phyloP scores from a whole-genome alignment of 2,888 invertebrate species.

The Euplexia lucipara region DNA sequence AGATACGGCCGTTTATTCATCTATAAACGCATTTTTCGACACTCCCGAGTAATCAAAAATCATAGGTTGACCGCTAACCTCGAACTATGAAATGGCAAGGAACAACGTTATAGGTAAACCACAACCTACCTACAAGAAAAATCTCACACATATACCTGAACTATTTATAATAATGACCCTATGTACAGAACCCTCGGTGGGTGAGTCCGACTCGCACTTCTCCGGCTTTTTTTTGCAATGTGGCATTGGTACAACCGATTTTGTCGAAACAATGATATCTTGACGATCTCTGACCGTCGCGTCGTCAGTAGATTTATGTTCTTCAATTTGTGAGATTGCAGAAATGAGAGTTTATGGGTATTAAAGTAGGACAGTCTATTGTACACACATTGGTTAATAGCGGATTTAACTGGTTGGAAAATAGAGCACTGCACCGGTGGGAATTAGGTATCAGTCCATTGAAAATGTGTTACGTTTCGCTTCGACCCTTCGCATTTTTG shows the following conservation, averaged over 20 bases:
- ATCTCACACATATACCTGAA: too few species aligned
- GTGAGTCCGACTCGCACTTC: too few species aligned
- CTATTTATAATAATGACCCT: too few species aligned
- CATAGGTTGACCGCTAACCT: too few species aligned
- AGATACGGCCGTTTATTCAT: too few species aligned
- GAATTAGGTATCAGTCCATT: slow-evolving; percentile 19
- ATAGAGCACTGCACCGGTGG: slow-evolving; percentile 2
- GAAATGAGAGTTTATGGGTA: not conserved
- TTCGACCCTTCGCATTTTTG: not conserved
- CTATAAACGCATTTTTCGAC: too few species aligned
- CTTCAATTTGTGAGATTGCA: slow-evolving; percentile 17
- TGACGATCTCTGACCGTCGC: slow-evolving; percentile 20
- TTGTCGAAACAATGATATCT: slow-evolving; percentile 46
- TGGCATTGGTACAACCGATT: slow-evolving; percentile 15
- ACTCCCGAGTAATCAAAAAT: too few species aligned
- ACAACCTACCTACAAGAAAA: too few species aligned
- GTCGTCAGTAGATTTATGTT: slow-evolving; percentile 15
- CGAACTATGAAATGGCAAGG: too few species aligned
- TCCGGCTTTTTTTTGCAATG: slow-evolving; percentile 16
- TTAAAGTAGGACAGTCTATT: slow-evolving; percentile 34
- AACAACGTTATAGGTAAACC: too few species aligned
- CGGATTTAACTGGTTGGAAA: slow-evolving; percentile 5
- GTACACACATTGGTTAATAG: slow-evolving; percentile 10
- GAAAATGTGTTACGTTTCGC: not conserved
- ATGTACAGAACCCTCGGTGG: too few species aligned